Base-by-base conservation (phyloP, 1,140 invertebrate species). In the Sesamia nonagrioides region DNA sequence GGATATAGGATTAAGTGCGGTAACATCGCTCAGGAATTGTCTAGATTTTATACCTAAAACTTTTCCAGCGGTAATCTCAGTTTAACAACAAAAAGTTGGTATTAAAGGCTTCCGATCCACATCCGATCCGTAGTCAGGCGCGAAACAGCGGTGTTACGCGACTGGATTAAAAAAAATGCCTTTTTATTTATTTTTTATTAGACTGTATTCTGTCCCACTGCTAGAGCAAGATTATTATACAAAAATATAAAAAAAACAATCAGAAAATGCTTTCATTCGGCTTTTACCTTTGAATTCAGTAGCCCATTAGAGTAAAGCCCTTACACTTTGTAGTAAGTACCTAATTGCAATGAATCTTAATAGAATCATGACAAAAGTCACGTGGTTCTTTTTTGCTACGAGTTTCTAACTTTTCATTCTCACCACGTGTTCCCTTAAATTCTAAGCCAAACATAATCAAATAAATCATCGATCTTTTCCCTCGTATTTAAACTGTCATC, bases 401-500 rank as follows among this genome's bases (percentile, higher is more conserved):
- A 33, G 18, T 33, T 21, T 21, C 21, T 9, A 2, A 21, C 21
- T 52, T 11, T 52, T 1, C 50, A 18, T 52, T 27, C 17, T 9
- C 18, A 27, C 3, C 17, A 56, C 52, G 17, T 9, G 52, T 9
- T 27, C 0, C 21, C 8, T 18, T 8, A 56, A 56, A 9, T 56
- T 27, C 18, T 18, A 56, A 56, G 21, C 17, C 2, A 15, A 35
- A 60, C 27, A 35, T 18, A 2, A 21, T 63, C 27, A 48, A 17
- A 13, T 11, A 6, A 45, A 18, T 33, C 66, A n/a, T 69, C 17
- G 37, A 15, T 60, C 33, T 27, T 75, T 75, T 61, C n/a, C 48
- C 45, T 37, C 1, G 15, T 18, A 69, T 69, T 69, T 50, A 71
- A 54, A 52, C 48, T 71, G 48, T 71, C 68, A 45, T 52, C 50